Conservation (phyloP, 2,797 vertebrate genomes). For the Champsocephalus esox region DNA sequence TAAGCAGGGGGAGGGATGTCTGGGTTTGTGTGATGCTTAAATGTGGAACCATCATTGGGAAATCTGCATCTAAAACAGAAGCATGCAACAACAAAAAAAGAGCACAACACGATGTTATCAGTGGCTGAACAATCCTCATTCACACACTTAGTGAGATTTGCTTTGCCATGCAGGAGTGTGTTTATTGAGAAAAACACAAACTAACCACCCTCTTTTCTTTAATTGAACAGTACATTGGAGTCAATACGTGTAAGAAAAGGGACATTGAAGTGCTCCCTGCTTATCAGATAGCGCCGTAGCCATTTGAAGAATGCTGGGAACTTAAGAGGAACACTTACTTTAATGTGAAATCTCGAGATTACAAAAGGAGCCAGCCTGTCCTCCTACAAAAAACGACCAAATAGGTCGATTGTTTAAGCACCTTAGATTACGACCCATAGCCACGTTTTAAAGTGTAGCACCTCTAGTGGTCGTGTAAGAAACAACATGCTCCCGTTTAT, state of each 20-base stretch:
- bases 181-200: conserved; percentile 17
- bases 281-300: conserved; percentile 55
- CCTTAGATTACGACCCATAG: no score
- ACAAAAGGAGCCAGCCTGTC: neutral
- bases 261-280: conserved; percentile 29
- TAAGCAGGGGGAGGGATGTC: neutral
- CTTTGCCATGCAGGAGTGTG: conserved; percentile 17
- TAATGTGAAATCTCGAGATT: conserved; percentile 49
- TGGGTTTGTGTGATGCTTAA: conserved; percentile 50
- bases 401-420: no score
- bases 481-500: no score
- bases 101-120: conserved; percentile 31
- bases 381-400: no score
- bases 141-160: conserved; percentile 29
- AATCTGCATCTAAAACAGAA: conserved; percentile 61
- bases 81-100: conserved; percentile 44
- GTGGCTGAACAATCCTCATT: conserved; percentile 16
- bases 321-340: conserved; percentile 35
- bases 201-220: neutral
- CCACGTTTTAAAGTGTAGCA: no score
- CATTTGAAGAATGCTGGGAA: conserved; percentile 69
- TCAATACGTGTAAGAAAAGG: conserved; percentile 8
- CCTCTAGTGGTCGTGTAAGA: no score
- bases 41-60: conserved; percentile 50
- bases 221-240: conserved; percentile 28